These are phyloP conservation scores for Ctenosaura bakeri DNA, from an alignment of 2,797 vertebrate genomes.

Conservation along the genomic window DNA sequence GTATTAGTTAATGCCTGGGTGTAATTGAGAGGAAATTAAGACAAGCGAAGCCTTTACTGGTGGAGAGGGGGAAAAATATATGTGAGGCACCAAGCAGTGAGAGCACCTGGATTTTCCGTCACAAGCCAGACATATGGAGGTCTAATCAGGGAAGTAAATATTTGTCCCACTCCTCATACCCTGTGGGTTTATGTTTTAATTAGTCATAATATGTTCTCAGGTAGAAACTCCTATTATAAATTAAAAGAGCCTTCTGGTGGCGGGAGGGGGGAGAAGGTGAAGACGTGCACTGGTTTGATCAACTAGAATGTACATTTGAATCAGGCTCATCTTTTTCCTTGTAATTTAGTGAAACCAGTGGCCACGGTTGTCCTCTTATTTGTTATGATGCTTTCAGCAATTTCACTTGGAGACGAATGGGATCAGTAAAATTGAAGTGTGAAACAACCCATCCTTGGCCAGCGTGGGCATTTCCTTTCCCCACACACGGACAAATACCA, in stretches of 20 bases:
- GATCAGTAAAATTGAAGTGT: not conserved
- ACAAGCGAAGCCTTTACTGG: slow-evolving; percentile 69
- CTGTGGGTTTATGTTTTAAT: slow-evolving; percentile 30
- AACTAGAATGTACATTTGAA: not conserved
- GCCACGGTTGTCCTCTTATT: not conserved
- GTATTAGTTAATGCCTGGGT: slow-evolving; percentile 84
- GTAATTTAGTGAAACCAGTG: not conserved
- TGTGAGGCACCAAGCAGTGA: slow-evolving; percentile 45
- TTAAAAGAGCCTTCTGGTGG: slow-evolving; percentile 12
- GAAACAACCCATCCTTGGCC: too few relatives aligned
- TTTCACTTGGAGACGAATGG: not conserved
- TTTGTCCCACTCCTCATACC: slow-evolving; percentile 18
- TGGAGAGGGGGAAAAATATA: not conserved
- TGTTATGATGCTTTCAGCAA: not conserved
- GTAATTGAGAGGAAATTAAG: slow-evolving; percentile 82
- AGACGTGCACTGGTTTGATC: not conserved
- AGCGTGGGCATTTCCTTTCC: too few relatives aligned
- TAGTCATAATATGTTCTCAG: slow-evolving; percentile 31
- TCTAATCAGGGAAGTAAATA: slow-evolving; percentile 45
- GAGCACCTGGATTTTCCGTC: slow-evolving; percentile 55
- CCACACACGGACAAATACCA: too few relatives aligned
- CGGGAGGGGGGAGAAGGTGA: not conserved
- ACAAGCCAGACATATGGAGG: slow-evolving; percentile 24
- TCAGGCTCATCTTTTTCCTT: not conserved
- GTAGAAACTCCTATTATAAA: slow-evolving; percentile 11